Conservation (phyloP, 1,140 invertebrate species). For the Pollicipes pollicipes region DNA sequence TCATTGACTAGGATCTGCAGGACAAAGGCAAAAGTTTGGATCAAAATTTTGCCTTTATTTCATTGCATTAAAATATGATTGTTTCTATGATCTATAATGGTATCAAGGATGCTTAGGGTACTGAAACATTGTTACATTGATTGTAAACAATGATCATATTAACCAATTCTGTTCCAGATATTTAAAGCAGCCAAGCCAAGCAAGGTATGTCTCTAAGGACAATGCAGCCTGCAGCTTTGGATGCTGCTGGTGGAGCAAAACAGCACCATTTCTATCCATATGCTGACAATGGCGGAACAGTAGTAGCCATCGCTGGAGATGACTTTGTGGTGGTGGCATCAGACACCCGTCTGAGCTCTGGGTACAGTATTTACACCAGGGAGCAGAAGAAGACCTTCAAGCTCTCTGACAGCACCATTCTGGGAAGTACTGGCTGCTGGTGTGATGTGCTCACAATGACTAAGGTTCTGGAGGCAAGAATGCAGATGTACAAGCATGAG, state of each 20-base stretch:
- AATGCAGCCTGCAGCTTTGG: not conserved
- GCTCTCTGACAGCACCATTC: slow-evolving; percentile 59
- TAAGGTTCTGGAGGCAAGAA: slow-evolving; percentile 59
- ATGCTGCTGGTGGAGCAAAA: not conserved
- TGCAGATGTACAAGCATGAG: slow-evolving; percentile 90
- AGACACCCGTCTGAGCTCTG: slow-evolving; percentile 81
- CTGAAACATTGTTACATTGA: too few species aligned
- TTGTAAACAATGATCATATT: too few species aligned
- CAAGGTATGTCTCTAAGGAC: not conserved
- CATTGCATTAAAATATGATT: too few species aligned
- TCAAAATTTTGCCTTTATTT: too few species aligned
- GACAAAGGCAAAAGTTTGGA: too few species aligned
- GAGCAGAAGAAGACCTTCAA: slow-evolving; percentile 68
- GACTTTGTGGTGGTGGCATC: slow-evolving; percentile 73
- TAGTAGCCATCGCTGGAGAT: slow-evolving; percentile 82
- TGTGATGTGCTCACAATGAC: slow-evolving; percentile 90
- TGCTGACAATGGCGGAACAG: slow-evolving; percentile 34
- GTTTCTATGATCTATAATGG: too few species aligned
- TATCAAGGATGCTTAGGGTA: too few species aligned
- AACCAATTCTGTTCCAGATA: too few species aligned
- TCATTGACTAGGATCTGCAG: too few species aligned
- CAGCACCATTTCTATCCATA: slow-evolving; percentile 12
- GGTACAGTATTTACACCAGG: slow-evolving; percentile 73
- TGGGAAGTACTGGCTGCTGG: slow-evolving; percentile 88
- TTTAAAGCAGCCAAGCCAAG: too few species aligned